A percentile compares a stretch with the other conserved stretches of the same genome.
Conservation (phyloP, 2,113 vertebrate species). For the Heloderma charlesbogerti region DNA sequence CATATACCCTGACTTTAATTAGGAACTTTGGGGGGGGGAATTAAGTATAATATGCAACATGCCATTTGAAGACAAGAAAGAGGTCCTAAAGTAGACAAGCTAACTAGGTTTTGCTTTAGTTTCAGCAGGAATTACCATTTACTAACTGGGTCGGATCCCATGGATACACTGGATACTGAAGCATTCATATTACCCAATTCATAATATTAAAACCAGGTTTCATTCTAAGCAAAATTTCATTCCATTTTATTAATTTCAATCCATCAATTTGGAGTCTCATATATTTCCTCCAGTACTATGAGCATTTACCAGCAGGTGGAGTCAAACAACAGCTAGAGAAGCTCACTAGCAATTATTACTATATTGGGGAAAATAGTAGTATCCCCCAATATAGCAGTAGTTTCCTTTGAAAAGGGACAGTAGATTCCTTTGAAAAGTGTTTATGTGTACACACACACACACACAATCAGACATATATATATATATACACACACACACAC, state of each 20-base stretch:
- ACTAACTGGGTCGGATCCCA: neutral
- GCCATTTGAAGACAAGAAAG: conserved; percentile 22
- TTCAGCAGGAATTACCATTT: neutral
- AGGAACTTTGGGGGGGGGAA: conserved; percentile 14
- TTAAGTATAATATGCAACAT: neutral
- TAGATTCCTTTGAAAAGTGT: no score
- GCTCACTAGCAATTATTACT: neutral
- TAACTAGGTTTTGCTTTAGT: neutral
- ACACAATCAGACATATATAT: no score
- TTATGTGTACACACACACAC: no score
- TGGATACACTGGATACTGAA: neutral
- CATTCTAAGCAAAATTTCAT: neutral
- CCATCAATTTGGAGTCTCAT: neutral
- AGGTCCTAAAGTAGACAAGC: neutral
- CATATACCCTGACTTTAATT: neutral
- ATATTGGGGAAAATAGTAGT: neutral
- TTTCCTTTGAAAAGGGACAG: neutral
- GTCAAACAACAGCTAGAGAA: conserved; percentile 33
- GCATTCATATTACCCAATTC: neutral
- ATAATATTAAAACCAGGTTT: neutral
- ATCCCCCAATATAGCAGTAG: no score
- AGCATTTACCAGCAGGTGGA: conserved; percentile 64
- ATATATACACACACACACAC: neutral
- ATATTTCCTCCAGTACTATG: neutral
- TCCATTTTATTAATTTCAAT: neutral